Conservation (phyloP, 2,797 vertebrate species). For the Cossypha heuglini region DNA sequence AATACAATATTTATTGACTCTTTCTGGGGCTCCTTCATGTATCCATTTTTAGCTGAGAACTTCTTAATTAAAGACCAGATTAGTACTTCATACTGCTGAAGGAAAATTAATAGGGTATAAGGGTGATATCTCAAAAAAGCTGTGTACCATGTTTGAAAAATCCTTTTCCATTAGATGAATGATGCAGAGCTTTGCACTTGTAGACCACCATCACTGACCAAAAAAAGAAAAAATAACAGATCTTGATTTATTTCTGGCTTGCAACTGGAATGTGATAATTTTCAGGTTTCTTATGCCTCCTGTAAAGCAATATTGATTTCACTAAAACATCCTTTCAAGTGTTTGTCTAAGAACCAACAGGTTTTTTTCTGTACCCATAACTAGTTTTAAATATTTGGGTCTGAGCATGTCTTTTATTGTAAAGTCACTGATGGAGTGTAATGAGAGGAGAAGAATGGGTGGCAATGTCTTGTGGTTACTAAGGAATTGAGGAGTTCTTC, state of each 20-base stretch:
- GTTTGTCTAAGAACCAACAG: background rate
- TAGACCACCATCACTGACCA: too few relatives aligned
- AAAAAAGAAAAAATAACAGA: background rate
- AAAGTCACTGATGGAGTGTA: background rate
- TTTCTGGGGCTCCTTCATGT: background rate
- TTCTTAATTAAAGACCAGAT: background rate
- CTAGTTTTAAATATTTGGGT: background rate
- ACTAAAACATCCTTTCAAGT: background rate
- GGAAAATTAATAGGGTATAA: background rate
- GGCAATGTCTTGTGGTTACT: background rate
- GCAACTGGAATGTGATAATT: background rate
- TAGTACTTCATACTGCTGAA: background rate
- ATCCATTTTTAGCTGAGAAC: background rate
- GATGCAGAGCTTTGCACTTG: background rate
- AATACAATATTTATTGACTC: background rate
- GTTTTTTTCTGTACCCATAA: background rate
- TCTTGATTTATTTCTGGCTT: background rate
- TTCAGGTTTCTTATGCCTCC: background rate
- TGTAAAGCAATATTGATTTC: background rate
- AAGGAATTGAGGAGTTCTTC: background rate
- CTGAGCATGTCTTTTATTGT: background rate
- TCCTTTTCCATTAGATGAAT: background rate
- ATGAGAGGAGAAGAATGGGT: background rate
- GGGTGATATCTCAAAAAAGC: background rate
- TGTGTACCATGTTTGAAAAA: background rate